Evolutionary conservation across 1,140 invertebrate genomes (phyloP).

Genomic region (Drosophila nannoptera): DNA sequence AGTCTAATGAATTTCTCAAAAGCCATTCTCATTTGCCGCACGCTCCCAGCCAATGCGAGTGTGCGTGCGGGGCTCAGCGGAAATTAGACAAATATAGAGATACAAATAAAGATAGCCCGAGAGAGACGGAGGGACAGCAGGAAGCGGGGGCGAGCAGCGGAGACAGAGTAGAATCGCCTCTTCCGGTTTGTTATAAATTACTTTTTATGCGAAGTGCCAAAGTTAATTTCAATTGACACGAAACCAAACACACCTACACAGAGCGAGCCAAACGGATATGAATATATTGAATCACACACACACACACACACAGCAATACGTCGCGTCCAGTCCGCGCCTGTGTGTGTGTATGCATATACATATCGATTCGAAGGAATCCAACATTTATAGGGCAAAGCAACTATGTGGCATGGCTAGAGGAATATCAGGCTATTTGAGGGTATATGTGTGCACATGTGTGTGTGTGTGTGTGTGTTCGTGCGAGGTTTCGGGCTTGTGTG

Average conservation of each 20-base stretch:
- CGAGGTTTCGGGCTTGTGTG: conserved; percentile 34
- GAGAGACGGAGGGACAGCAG: conserved; percentile 27
- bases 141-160: conserved; percentile 12
- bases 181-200: conserved; percentile 70
- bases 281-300: conserved; percentile 23
- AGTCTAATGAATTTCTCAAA: conserved; percentile 18
- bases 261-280: conserved; percentile 23
- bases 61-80: conserved; percentile 47
- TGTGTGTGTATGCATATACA: conserved; percentile 30
- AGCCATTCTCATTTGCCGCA: conserved; percentile 15
- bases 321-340: conserved; percentile 22
- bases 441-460: neutral
- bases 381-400: conserved; percentile 71
- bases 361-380: conserved; percentile 68
- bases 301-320: conserved; percentile 44
- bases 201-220: conserved; percentile 73
- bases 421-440: neutral
- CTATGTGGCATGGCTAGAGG: conserved; percentile 29
- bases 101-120: conserved; percentile 36
- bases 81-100: conserved; percentile 71
- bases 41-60: conserved; percentile 7
- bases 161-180: conserved; percentile 52
- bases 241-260: conserved; percentile 69
- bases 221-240: conserved; percentile 76
- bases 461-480: conserved; percentile 19